Evolutionary conservation across 2,113 vertebrate genomes (phyloP).

Genomic region (Xenopus laevis): DNA sequence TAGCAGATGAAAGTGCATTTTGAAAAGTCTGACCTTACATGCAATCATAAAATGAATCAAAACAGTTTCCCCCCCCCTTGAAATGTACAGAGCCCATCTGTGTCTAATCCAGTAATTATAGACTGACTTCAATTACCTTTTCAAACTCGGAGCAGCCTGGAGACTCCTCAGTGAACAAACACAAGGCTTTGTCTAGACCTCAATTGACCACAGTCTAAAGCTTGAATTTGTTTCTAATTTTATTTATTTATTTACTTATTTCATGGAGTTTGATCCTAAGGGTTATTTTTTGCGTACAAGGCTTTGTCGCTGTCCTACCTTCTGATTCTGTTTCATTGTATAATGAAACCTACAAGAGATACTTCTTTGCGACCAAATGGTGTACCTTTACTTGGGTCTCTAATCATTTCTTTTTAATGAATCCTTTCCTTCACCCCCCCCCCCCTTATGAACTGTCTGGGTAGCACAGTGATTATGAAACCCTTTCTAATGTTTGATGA

Average conservation of each 20-base stretch:
- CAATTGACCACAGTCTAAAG: constrained; percentile 82
- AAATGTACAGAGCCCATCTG: constrained; percentile 81
- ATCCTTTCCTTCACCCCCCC: too few relatives aligned
- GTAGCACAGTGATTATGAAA: background rate
- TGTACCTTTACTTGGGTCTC: too few relatives aligned
- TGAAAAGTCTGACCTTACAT: constrained; percentile 84
- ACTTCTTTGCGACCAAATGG: too few relatives aligned
- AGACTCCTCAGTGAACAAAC: constrained; percentile 76
- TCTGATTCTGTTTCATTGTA: too few relatives aligned
- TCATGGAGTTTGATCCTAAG: constrained; percentile 60
- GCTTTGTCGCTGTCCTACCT: constrained; percentile 35
- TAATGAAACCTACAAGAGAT: background rate
- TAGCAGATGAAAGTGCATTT: constrained; percentile 85
- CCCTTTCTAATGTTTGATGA: too few relatives aligned
- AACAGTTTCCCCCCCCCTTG: constrained; percentile 66
- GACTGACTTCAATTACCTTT: constrained; percentile 83
- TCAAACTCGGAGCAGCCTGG: constrained; percentile 79
- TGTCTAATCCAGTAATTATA: constrained; percentile 88
- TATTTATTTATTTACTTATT: constrained; percentile 61
- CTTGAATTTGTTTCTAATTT: constrained; percentile 77
- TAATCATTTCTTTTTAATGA: too few relatives aligned
- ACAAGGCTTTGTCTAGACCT: constrained; percentile 81
- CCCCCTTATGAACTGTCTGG: too few relatives aligned
- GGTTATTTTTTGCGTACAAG: constrained; percentile 50
- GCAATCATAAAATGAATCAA: constrained; percentile 84